Evolutionary conservation across 2,113 vertebrate species (phyloP).

Genomic region (Pluvianellus socialis): DNA sequence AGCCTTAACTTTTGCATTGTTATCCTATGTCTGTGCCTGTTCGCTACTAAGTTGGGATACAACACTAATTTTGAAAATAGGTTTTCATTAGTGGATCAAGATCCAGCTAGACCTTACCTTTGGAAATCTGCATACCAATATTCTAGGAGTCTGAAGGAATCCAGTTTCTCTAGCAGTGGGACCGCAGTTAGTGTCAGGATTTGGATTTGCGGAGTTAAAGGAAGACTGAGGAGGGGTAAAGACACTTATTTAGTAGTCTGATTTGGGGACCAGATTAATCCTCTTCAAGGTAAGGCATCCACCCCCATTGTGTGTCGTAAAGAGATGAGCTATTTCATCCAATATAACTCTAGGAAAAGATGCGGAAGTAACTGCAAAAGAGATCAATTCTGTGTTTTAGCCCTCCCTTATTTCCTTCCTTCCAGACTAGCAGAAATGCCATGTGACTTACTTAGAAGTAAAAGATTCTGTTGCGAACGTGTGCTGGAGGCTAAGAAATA

Average conservation of each 20-base stretch:
- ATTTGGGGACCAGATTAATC: background rate
- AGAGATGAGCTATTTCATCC: background rate
- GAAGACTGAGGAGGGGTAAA: background rate
- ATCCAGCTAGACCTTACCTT: background rate
- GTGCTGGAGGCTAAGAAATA: background rate
- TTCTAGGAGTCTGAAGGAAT: background rate
- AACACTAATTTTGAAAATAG: background rate
- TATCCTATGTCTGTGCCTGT: background rate
- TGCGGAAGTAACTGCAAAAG: background rate
- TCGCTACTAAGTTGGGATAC: background rate
- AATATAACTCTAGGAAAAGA: background rate
- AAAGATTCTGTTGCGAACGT: background rate
- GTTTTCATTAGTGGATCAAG: background rate
- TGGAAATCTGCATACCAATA: background rate
- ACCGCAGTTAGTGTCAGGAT: background rate
- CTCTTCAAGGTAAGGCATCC: background rate
- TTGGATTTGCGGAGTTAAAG: background rate
- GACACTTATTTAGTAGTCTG: background rate
- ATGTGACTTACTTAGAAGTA: background rate
- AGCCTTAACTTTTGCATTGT: background rate
- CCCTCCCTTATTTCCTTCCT: background rate
- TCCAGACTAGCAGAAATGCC: background rate
- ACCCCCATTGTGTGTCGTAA: background rate
- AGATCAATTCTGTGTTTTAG: background rate
- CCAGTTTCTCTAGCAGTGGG: background rate